phyloP scores from a whole-genome alignment of 2,888 invertebrate genomes.

The Coleophora flavipennella region DNA sequence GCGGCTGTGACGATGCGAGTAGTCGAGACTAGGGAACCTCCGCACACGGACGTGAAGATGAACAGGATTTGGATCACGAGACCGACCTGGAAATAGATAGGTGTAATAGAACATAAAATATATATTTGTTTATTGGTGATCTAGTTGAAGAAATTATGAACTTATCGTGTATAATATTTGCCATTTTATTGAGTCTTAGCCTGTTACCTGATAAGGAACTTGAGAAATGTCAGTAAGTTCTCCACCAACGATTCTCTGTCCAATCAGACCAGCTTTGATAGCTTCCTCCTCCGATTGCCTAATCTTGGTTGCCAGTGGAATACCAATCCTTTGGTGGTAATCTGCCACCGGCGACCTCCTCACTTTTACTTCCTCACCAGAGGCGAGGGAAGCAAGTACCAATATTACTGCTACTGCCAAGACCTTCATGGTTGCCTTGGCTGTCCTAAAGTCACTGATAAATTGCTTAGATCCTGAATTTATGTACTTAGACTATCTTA shows the following conservation, averaged over 20 bases:
- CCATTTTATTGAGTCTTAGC: background rate
- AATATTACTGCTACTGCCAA: too few species aligned
- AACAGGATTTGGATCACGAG: conserved; percentile 31
- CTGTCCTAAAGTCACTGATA: too few species aligned
- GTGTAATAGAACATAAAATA: background rate
- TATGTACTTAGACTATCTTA: too few species aligned
- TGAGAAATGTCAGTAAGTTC: conserved; percentile 23
- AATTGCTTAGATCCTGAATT: too few species aligned
- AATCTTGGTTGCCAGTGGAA: conserved; percentile 29
- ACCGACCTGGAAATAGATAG: conserved; percentile 28
- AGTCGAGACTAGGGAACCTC: conserved; percentile 29
- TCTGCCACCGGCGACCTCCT: conserved; percentile 16
- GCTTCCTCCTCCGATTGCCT: conserved; percentile 25
- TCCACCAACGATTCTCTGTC: conserved; percentile 38
- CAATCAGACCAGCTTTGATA: conserved; percentile 2
- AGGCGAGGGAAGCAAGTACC: background rate
- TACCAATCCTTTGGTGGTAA: conserved; percentile 37
- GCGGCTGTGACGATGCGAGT: conserved; percentile 34
- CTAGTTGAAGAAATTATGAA: too few species aligned
- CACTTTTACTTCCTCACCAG: conserved; percentile 8
- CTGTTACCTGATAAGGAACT: conserved; percentile 40
- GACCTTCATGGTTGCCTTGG: too few species aligned
- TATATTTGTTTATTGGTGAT: too few species aligned
- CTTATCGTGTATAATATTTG: too few species aligned
- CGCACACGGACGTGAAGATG: conserved; percentile 36